Evolutionary conservation across 37 sponge, comb jelly and placozoan genomes (phyloP), one percentile per base, ranked within the genome.

Genomic region (Crambe crambe): DNA sequence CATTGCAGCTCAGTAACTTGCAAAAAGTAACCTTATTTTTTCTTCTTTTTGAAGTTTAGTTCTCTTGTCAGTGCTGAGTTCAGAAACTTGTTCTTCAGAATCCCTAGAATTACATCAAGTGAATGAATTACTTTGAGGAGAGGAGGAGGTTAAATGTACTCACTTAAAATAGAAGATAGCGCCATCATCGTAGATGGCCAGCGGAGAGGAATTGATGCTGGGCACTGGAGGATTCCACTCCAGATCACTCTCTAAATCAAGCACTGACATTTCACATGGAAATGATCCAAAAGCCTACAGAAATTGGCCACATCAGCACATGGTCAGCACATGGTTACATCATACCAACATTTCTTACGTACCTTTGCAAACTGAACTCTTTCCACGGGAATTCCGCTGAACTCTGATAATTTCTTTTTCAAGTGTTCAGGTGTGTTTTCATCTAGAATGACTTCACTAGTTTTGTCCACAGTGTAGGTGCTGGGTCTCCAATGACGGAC

Each of bases 161-260:
- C 26, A 93, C 93, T 91, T 92, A 78, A 68, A 95, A 66, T 89
- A 95, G 71, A 95, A 29, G 27, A 95, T 75, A 17, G 72, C 68
- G 29, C 96, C 96, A 83, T 95, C 96, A 39, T 93, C 89, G 58
- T 85, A 79, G n/a, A 95, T 80, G 64, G 85, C 87, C 12, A 94
- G 75, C 0, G 95, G 95, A 39, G 58, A 43, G 35, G 80, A 69
- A 44, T 39, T 80, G 69, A 95, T 64, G 31, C 72, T 57, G 18
- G 78, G 38, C 27, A 82, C 83, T 0, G 57, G 42, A 3, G 94
- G 94, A 65, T 94, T 85, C 97, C 97, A 96, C 31, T 94, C 85
- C 42, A 91, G 61, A 0, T 96, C 92, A 27, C 79, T 81, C n/a
- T 94, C 87, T 26, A 96, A 64, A 21, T 96, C 95, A 63, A 96